Conservation (phyloP, 2,797 vertebrate genomes). For the Schizopygopsis malacanthus region DNA sequence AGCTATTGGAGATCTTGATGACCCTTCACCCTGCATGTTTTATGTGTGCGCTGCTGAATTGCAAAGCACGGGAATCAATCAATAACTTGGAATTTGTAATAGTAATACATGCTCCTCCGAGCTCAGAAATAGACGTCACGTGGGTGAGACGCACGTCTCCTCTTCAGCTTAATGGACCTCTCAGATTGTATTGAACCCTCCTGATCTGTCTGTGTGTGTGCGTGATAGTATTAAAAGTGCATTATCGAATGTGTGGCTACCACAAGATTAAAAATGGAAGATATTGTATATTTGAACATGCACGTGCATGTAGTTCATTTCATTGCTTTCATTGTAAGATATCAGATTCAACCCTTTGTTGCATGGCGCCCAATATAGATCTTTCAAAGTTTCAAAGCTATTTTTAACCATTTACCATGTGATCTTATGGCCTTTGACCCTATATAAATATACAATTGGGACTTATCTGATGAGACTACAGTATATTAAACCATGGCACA, state of each 20-base stretch:
- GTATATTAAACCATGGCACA: background rate
- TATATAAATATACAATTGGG: background rate
- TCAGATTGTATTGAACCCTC: conserved; percentile 53
- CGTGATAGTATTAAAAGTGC: conserved; percentile 15
- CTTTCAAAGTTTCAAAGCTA: background rate
- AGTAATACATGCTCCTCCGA: background rate
- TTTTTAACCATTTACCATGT: background rate
- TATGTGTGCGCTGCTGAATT: conserved; percentile 17
- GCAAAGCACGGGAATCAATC: conserved; percentile 20
- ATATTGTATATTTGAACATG: conserved; percentile 7
- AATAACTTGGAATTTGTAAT: conserved; percentile 47
- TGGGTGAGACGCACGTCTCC: background rate
- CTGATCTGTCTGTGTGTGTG: conserved; percentile 24
- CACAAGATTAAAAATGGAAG: conserved; percentile 36
- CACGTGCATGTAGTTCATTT: background rate
- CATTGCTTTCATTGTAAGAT: background rate
- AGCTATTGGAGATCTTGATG: background rate
- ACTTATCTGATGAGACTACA: background rate
- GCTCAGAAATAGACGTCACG: conserved; percentile 5
- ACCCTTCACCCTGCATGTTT: conserved; percentile 13
- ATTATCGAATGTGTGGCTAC: conserved; percentile 18
- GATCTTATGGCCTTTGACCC: background rate
- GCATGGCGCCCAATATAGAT: background rate
- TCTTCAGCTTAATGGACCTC: conserved; percentile 54
- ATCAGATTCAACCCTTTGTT: background rate